Base-by-base conservation (phyloP, 2,797 vertebrate species). In the Acrossocheilus wenchowensis region DNA sequence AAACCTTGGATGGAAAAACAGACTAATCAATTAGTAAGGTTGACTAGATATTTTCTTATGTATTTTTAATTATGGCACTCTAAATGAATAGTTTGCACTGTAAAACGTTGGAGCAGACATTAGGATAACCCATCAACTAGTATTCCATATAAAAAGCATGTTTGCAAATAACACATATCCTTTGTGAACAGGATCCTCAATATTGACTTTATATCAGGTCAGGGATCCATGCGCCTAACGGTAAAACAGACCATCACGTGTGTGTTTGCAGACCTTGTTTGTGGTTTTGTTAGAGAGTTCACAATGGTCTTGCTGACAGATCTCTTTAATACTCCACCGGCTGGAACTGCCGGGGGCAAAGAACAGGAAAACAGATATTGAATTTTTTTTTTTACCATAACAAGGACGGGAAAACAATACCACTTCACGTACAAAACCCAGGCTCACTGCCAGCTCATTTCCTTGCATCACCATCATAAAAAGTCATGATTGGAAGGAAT, bases 231-330 rank as follows among this genome's bases (percentile, higher is more conserved):
- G 39, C 21, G 11, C 52, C 23, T 72, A 26, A 72, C 14, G 11
- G 10, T 57, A 62, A 83, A 43, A 30, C 6, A 23, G 43, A 30
- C 7, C 15, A 30, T 43, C 9, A 15, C 23, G 1, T 21, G 19
- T 15, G 48, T 48, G 52, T 74, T 60, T 83, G 50, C 68, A 82
- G 68, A 82, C 48, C 81, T 36, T 84, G 82, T 77, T 39, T 39
- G 30, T 0, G 5, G 81, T 72, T 82, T 52, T 41, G 80, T 69
- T 43, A 43, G 45, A 72, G n/a, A n/a, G 57, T 57, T 66, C 57
- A 64, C 73, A 66, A 66, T 19, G 26, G 26, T 64, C 30, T 50
- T n/a, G 21, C 11, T 48, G 60, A 75, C 82, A 66, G 57, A 75
- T 77, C 30, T 82, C 23, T 72, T 82, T 39, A 48, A 64, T 50